Base-by-base conservation (phyloP, 2,113 vertebrate genomes). In the Solea solea region DNA sequence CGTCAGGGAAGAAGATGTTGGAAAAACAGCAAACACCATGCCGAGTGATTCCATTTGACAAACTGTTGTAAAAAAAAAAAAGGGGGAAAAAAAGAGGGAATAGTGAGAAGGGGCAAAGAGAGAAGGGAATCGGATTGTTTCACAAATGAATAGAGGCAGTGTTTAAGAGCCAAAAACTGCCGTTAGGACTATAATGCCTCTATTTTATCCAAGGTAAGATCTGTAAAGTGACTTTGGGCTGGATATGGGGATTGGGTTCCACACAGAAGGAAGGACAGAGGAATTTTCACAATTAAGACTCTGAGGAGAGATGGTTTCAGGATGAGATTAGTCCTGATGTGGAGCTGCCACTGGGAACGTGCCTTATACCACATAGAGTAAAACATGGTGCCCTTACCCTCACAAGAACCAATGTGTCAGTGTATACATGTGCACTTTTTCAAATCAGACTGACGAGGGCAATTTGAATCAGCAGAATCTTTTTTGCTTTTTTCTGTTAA, bases 201-300 rank as follows among this genome's bases (percentile, higher is more conserved):
- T 84, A 82, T 93, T 93, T 93, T 90, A 83, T 87, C 86, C 78
- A 28, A 61, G 85, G 83, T 80, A 86, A 83, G 80, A 85, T 91
- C 83, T 90, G 90, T 91, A 89, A 88, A 91, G 87, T 78, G 60
- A 72, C 88, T 72, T 61, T 51, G 72, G 82, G 69, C 64, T 61
- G 74, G 74, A 66, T 51, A 48, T 69, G 84, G 78, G 91, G 90
- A 94, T 93, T 89, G 76, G 81, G 86, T 93, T 93, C 81, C 93
- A 81, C 73, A 72, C 74, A 74, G 80, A 81, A 71, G 83, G 68
- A 91, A 69, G 69, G 79, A 82, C 54, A 65, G 64, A 91, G 88
- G 93, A 94, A 94, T 93, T 90, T 93, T 56, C 60, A 83, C 89
- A 90, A 93, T 93, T 90, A 93, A 85, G 85, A 70, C 67, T 69